Base-by-base conservation (phyloP, 2,113 vertebrate species). In the Tetraodon nigroviridis region DNA sequence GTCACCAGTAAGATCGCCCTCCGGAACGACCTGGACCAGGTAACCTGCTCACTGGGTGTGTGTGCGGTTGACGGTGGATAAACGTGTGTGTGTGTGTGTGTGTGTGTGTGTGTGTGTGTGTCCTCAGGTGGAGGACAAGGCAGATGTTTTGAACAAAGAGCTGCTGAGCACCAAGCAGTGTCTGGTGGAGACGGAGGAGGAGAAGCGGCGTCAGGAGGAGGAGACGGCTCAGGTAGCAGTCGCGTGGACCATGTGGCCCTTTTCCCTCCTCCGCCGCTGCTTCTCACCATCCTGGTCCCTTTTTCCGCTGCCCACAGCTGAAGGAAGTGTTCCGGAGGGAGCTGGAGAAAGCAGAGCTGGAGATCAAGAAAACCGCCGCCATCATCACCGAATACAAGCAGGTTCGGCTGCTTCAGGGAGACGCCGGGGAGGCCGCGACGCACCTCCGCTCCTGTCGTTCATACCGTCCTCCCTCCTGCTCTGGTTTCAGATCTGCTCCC, bases 311-410 rank as follows among this genome's bases (percentile, higher is more conserved):
- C 32, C 11, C 32, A 11, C 73, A 99, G 97, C 87, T 99, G 48
- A 99, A 99, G 81, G 97, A 99, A 72, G 92, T 99, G 56, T 99
- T 98, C 89, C 92, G 95, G 79, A 94, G 95, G 84, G 96, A 99
- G 76, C 87, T 99, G 55, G 95, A 99, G 79, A 99, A 99, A 77
- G 96, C 97, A 1, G 96, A 99, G 80, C 89, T 87, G 27, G 96
- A 99, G 87, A 98, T 98, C 75, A 97, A 96, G 90, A 99, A 99
- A 89, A 98, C 94, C 3, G 94, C 94, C 12, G 95, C 95, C 5
- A 99, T 99, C 88, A 99, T 99, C 61, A 90, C 94, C 0, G 97
- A 99, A 66, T 99, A 99, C 74, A 99, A 99, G 81, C 97, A 99
- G 94, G 96, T 98, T 1, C 7, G 11, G 61, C 51, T 11, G 2